Percentiles rank a stretch among this genome's conserved stretches.
Evolutionary conservation across 2,888 invertebrate genomes (phyloP).

Genomic region (Seira musarum): DNA sequence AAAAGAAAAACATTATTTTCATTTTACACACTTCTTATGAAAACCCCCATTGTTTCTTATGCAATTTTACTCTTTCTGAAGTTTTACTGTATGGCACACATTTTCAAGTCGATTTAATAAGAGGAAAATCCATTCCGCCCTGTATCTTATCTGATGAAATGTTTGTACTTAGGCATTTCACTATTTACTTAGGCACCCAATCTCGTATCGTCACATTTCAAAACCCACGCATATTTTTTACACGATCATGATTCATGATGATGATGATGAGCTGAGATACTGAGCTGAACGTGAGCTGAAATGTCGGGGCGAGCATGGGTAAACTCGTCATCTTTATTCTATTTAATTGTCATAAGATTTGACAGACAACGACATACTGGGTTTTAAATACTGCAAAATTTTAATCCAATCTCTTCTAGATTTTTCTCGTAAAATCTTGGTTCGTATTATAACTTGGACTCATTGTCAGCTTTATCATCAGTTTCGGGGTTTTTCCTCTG

Average conservation of each 20-base stretch:
- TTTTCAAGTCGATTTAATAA: neutral
- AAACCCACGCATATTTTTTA: neutral
- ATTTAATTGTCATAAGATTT: slow-evolving; percentile 3
- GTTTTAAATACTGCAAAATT: too few relatives aligned
- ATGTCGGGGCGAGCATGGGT: too few relatives aligned
- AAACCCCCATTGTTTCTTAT: neutral
- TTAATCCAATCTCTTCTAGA: too few relatives aligned
- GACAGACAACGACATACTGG: too few relatives aligned
- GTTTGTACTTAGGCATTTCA: neutral
- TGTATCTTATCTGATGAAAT: too few relatives aligned
- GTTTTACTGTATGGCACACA: neutral
- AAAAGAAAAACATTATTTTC: too few relatives aligned
- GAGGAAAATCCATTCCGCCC: too few relatives aligned
- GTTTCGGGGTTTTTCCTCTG: too few relatives aligned
- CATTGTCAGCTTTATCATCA: too few relatives aligned
- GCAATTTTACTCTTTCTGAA: too few relatives aligned
- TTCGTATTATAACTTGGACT: too few relatives aligned
- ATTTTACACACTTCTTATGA: neutral
- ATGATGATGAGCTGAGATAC: neutral
- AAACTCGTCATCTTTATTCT: neutral
- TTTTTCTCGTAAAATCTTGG: too few relatives aligned
- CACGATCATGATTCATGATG: neutral
- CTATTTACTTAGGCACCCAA: slow-evolving; percentile 3
- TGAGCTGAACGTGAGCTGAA: neutral
- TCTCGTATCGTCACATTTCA: neutral